Evolutionary conservation across 2,797 vertebrate species (phyloP), one percentile per base, ranked within the genome.

Genomic region (Ctenochaetus hawaiiensis): DNA sequence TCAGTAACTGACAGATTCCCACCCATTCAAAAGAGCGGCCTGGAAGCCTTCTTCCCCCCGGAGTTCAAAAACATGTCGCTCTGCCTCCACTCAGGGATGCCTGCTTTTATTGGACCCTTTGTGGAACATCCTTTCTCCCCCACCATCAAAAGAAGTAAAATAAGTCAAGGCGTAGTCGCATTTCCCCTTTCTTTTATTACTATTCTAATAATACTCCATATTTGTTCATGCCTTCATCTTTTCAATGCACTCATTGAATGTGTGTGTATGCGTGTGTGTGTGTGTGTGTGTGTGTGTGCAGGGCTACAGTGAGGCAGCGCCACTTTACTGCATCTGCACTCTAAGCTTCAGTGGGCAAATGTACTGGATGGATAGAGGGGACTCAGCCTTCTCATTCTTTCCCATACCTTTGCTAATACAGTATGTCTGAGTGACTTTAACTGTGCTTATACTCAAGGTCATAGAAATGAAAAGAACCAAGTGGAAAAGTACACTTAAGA

Each of bases 91-190:
- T 78, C 81, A 12, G 82, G 65, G 81, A 86, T 79, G 86, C 72
- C 72, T 1, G 83, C 84, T 89, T 91, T 86, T 82, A 91, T 90
- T 86, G 68, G 77, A 78, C 54, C 59, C 81, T 93, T 89, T 92
- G 84, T 89, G 72, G 77, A 82, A 87, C 76, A 81, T 86, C 83
- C 71, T 85, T 83, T 83, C 77, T 87, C 87, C 83, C 74, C 67
- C 48, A 60, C 87, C 81, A 89, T 89, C 85, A 90, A 90, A 90
- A 89, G 86, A 86, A 79, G 54, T 43, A 81, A 76, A 92, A 89
- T 81, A 86, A 85, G 78, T 86, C 72, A 72, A 83, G 76, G 78
- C 85, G 43, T 74, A 88, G 73, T 84, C 53, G 9, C 75, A 52
- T 68, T 66, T 49, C 77, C 76, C 73, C 53, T 47, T 56, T 69